Evolutionary conservation across 2,888 invertebrate genomes (phyloP).

Genomic region (Drosophila paracracens): DNA sequence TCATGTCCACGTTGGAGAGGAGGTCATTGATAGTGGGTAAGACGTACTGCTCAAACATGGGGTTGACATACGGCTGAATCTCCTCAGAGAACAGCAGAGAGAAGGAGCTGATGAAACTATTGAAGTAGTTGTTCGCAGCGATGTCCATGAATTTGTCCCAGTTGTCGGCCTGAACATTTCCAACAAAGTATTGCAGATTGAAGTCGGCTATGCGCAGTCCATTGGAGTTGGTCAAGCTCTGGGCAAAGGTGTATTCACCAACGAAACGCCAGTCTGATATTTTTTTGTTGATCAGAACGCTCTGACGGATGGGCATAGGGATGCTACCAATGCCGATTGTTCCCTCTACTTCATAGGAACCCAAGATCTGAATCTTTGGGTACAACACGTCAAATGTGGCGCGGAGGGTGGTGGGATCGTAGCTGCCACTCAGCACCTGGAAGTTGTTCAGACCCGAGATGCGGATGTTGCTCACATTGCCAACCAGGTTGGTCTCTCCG

Average conservation of each 20-base stretch:
- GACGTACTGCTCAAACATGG: conserved; percentile 11
- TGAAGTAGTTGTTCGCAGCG: conserved; percentile 70
- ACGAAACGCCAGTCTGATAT: conserved; percentile 61
- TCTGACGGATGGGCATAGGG: conserved; percentile 42
- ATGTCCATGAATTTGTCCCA: conserved; percentile 70
- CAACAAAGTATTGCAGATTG: conserved; percentile 58
- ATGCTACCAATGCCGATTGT: conserved; percentile 46
- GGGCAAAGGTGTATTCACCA: conserved; percentile 52
- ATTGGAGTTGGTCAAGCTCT: conserved; percentile 35
- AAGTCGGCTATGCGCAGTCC: conserved; percentile 65
- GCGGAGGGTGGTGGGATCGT: conserved; percentile 47
- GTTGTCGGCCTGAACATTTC: conserved; percentile 47
- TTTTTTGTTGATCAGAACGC: conserved; percentile 58
- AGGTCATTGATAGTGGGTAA: conserved; percentile 52
- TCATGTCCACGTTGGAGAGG: conserved; percentile 40
- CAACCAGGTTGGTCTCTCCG: conserved; percentile 49
- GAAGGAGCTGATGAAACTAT: conserved; percentile 47
- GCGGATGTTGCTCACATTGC: conserved; percentile 68
- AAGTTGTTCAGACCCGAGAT: conserved; percentile 66
- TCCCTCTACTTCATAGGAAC: conserved; percentile 57
- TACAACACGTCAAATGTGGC: conserved; percentile 64
- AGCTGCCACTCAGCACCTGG: conserved; percentile 52
- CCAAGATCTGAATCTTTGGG: conserved; percentile 62
- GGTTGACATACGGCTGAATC: conserved; percentile 49
- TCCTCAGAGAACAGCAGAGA: conserved; percentile 56